These are phyloP conservation scores for Pelecanus crispus DNA, from an alignment of 2,113 vertebrate genomes.

Conservation along the genomic window DNA sequence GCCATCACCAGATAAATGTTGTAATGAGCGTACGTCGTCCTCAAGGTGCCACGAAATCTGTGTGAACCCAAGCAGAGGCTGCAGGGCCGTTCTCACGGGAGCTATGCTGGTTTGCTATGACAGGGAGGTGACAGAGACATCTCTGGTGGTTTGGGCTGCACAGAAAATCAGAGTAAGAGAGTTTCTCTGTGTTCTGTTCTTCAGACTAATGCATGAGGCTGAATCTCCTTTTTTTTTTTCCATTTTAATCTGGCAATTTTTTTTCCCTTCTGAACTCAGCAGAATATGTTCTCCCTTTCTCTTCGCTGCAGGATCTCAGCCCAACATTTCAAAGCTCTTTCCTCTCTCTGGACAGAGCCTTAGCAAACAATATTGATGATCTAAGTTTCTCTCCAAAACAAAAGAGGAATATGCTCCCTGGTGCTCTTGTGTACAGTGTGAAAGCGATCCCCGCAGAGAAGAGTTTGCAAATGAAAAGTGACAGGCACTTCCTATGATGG, in stretches of 20 bases:
- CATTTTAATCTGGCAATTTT: background rate
- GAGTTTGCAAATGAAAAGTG: background rate
- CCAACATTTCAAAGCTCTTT: background rate
- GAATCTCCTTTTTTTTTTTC: background rate
- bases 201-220: background rate
- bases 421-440: background rate
- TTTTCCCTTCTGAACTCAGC: background rate
- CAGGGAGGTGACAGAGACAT: background rate
- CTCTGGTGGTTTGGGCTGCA: background rate
- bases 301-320: background rate
- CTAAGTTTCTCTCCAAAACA: background rate
- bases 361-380: background rate
- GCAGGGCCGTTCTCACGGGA: background rate
- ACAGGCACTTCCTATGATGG: background rate
- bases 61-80: background rate
- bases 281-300: background rate
- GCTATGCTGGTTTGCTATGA: background rate
- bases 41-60: background rate
- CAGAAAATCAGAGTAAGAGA: background rate
- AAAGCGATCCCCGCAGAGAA: background rate
- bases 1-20: background rate
- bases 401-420: background rate
- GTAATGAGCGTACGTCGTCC: accelerated
- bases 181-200: background rate
- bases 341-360: background rate